A percentile compares a stretch with the other conserved stretches of the same genome.
phyloP scores from a whole-genome alignment of 2,113 vertebrate genomes.

The Numenius arquata region DNA sequence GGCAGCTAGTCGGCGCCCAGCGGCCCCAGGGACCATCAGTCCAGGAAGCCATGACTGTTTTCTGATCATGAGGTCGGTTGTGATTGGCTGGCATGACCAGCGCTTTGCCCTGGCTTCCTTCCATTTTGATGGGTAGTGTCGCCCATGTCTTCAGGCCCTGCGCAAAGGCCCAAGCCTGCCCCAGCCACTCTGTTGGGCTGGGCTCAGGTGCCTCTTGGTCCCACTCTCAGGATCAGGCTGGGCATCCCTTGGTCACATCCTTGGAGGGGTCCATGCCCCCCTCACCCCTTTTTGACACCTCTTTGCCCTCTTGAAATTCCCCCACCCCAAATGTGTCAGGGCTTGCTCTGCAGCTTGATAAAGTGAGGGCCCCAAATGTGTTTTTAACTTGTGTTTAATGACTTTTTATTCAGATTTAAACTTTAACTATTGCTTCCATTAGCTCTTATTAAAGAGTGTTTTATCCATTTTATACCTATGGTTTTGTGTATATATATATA shows the following conservation, averaged over 20 bases:
- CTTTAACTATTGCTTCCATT: neutral
- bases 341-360: neutral
- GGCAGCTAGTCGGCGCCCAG: neutral
- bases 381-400: neutral
- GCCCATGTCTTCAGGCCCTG: neutral
- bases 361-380: neutral
- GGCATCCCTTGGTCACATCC: neutral
- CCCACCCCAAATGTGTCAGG: neutral
- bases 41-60: neutral
- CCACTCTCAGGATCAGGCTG: rapidly evolving
- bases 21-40: neutral
- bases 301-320: neutral
- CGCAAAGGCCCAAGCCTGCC: neutral
- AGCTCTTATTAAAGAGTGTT: neutral
- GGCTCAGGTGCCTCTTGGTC: neutral
- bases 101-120: neutral
- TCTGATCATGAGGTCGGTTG: too few species aligned
- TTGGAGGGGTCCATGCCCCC: neutral
- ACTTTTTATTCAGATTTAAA: neutral
- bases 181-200: too few species aligned
- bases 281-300: neutral
- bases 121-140: neutral
- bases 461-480: neutral
- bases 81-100: neutral
- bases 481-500: neutral